Base-by-base conservation (phyloP, 2,113 vertebrate species). In the Myodes glareolus region DNA sequence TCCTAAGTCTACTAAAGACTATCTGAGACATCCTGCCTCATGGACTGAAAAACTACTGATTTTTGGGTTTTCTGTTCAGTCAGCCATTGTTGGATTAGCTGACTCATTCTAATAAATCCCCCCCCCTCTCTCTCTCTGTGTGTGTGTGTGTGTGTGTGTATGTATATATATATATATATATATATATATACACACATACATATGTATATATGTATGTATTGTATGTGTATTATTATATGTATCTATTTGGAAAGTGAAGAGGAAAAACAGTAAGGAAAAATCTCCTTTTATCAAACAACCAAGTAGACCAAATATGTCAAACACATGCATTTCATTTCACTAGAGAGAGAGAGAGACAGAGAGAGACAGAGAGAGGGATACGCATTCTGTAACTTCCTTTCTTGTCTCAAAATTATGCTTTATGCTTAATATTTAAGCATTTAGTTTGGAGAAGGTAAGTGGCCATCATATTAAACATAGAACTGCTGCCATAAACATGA, bases 241-340 rank as follows among this genome's bases (percentile, higher is more conserved):
- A 72, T 19, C 29, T 19, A n/a, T 36, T 19, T 96, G 92, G 92
- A 98, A 98, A 98, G 96, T 96, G 87, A 97, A 82, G 94, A 96
- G 87, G 92, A 93, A 98, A 94, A 95, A 97, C 97, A 94, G 9
- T 92, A 94, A 88, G 86, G 84, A 92, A 97, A 55, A 98, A 98
- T 98, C 86, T 98, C 90, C 98, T 98, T 98, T 98, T 94, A 98
- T 98, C 97, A 98, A 96, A 91, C 88, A 97, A 95, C 63, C 87
- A 86, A 95, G 97, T 98, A 85, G 73, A 88, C 89, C 77, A 97
- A 98, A 95, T 39, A 3, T 98, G 95, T 98, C 97, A 98, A 98
- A 98, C 93, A 98, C 96, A 98, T 98, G 97, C 94, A 97, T 98
- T 98, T 98, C 98, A 98, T 98, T 99, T 97, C 80, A 90, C 93